phyloP scores from a whole-genome alignment of 2,797 vertebrate genomes.

The Trachurus trachurus region DNA sequence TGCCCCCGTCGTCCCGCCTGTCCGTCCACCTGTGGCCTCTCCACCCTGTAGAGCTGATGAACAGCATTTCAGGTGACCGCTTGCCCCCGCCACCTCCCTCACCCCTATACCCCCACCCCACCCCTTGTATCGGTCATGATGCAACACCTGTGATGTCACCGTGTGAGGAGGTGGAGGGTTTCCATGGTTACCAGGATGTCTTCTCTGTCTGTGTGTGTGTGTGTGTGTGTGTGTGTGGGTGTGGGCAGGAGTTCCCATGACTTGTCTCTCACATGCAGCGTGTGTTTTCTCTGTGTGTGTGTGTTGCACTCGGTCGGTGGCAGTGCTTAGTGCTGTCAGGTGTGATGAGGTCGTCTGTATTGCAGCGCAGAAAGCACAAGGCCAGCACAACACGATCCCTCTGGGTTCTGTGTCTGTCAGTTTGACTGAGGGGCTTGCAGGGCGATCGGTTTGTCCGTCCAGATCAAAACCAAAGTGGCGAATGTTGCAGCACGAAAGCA shows the following conservation, averaged over 20 bases:
- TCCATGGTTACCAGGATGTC: slow-evolving; percentile 82
- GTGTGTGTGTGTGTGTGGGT: slow-evolving; percentile 36
- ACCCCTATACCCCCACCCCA: too few relatives aligned
- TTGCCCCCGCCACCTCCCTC: not conserved
- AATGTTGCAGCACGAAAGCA: slow-evolving; percentile 11
- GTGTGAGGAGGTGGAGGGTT: slow-evolving; percentile 69
- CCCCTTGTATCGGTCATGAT: slow-evolving; percentile 63
- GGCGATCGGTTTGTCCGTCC: slow-evolving; percentile 10
- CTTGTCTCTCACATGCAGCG: slow-evolving; percentile 33
- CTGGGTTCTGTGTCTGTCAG: slow-evolving; percentile 45
- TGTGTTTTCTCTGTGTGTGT: slow-evolving; percentile 34
- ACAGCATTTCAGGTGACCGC: slow-evolving; percentile 38
- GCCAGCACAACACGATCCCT: slow-evolving; percentile 73
- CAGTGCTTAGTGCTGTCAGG: slow-evolving; percentile 43
- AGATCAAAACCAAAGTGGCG: slow-evolving; percentile 22
- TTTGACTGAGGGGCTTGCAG: slow-evolving; percentile 35
- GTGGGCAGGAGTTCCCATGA: slow-evolving; percentile 64
- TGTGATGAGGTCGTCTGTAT: slow-evolving; percentile 56
- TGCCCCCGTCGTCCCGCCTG: not conserved
- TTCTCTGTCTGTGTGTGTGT: slow-evolving; percentile 39
- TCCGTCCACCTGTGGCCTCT: slow-evolving; percentile 52
- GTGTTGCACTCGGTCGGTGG: slow-evolving; percentile 9
- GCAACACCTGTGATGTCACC: slow-evolving; percentile 76
- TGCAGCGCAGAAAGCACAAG: slow-evolving; percentile 68
- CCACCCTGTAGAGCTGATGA: slow-evolving; percentile 39